These are phyloP conservation scores for Sphenodon punctatus DNA, from an alignment of 2,797 vertebrate genomes.

Conservation along the genomic window DNA sequence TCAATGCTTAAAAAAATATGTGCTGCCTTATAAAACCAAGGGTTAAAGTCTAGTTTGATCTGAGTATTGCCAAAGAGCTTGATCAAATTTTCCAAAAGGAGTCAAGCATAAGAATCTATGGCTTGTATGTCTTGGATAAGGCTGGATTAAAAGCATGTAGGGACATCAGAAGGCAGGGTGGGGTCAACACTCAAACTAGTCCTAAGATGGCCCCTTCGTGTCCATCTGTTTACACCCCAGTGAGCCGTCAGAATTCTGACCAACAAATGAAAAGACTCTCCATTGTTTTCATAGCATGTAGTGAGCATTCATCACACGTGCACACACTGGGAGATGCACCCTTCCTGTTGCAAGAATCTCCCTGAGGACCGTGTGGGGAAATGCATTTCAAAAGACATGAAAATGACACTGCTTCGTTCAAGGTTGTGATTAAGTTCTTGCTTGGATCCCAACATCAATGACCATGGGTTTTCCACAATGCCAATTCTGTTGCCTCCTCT, in stretches of 20 bases:
- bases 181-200: no score
- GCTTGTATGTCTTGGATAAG: no score
- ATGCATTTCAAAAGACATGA: background rate
- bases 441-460: background rate
- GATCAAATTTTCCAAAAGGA: background rate
- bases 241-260: background rate
- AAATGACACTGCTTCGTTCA: background rate
- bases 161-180: no score
- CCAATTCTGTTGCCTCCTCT: background rate
- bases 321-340: background rate
- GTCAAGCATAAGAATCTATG: background rate
- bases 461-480: background rate
- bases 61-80: background rate
- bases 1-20: slow-evolving; percentile 16
- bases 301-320: background rate
- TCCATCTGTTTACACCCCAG: no score
- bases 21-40: no score
- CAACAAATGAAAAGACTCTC: background rate
- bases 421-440: background rate
- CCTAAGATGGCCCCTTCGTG: no score
- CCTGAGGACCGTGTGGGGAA: background rate
- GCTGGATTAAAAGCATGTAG: no score
- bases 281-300: background rate
- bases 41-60: background rate
- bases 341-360: slow-evolving; percentile 4